A percentile compares a stretch with the other conserved stretches of the same genome.
phyloP scores from a whole-genome alignment of 2,797 vertebrate species.

The Sternotherus odoratus region DNA sequence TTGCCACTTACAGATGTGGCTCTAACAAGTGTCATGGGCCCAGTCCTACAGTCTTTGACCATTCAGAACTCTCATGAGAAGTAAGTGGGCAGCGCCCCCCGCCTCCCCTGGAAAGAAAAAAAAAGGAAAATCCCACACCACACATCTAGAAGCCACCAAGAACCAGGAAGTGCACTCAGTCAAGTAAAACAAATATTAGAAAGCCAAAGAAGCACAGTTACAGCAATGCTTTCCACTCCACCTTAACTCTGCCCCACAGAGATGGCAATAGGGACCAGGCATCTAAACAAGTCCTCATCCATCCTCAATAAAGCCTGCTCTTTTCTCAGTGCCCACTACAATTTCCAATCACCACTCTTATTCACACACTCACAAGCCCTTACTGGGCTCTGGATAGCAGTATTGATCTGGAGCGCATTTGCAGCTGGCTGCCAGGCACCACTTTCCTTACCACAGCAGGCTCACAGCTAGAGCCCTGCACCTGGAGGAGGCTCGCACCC shows the following conservation, averaged over 20 bases:
- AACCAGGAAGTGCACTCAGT: neutral
- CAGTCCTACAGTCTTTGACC: neutral
- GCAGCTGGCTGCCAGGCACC: neutral
- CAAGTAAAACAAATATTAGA: neutral
- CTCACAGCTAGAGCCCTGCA: neutral
- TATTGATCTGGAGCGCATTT: neutral
- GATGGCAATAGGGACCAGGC: no score
- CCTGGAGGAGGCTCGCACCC: neutral
- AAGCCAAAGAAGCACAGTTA: neutral
- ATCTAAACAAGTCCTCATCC: no score
- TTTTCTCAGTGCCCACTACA: no score
- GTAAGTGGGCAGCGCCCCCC: neutral
- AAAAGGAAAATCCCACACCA: fast-evolving
- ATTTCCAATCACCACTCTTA: no score
- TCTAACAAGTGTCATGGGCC: neutral
- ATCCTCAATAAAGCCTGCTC: no score
- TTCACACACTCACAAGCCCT: neutral
- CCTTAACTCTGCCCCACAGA: no score
- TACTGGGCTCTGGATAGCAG: no score
- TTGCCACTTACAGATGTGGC: no score
- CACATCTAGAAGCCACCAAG: neutral
- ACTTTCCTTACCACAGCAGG: neutral
- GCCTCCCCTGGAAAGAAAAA: no score
- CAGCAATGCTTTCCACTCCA: neutral
- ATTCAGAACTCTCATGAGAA: neutral